Conservation (phyloP, 2,888 invertebrate genomes). For the Habroteleia sp. region DNA sequence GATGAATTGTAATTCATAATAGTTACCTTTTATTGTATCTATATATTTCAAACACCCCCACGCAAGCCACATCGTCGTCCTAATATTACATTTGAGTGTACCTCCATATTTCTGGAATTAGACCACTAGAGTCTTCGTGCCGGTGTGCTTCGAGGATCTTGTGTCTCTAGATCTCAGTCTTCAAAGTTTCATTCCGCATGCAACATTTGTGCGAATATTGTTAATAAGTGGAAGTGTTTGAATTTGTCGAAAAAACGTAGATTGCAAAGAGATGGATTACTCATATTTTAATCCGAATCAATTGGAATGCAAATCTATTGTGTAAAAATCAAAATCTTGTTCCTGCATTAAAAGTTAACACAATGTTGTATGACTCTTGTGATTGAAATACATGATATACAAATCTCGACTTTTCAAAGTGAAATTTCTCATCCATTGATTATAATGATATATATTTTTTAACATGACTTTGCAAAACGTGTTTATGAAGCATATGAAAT, state of each 20-base stretch:
- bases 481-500: slow-evolving; percentile 28
- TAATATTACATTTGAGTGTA: slow-evolving; percentile 78
- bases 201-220: slow-evolving; percentile 52
- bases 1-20: slow-evolving; percentile 53
- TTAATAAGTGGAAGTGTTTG: slow-evolving; percentile 35
- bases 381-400: not conserved
- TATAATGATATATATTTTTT: not conserved
- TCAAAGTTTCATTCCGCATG: slow-evolving; percentile 71
- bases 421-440: not conserved
- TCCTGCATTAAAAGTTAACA: slow-evolving; percentile 2
- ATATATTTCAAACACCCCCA: slow-evolving; percentile 66
- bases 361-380: slow-evolving; percentile 40
- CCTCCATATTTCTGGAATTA: slow-evolving; percentile 81
- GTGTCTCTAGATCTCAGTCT: slow-evolving; percentile 76
- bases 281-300: not conserved
- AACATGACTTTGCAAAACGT: slow-evolving; percentile 34
- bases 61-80: slow-evolving; percentile 71
- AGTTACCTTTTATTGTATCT: slow-evolving; percentile 61
- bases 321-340: not conserved
- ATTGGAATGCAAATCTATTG: not conserved
- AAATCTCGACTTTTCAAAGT: not conserved
- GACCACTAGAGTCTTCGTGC: slow-evolving; percentile 68
- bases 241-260: too few species aligned
- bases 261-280: too few species aligned
- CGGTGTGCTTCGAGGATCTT: slow-evolving; percentile 61